phyloP scores from a whole-genome alignment of 2,113 vertebrate genomes.

The Apaloderma vittatum region DNA sequence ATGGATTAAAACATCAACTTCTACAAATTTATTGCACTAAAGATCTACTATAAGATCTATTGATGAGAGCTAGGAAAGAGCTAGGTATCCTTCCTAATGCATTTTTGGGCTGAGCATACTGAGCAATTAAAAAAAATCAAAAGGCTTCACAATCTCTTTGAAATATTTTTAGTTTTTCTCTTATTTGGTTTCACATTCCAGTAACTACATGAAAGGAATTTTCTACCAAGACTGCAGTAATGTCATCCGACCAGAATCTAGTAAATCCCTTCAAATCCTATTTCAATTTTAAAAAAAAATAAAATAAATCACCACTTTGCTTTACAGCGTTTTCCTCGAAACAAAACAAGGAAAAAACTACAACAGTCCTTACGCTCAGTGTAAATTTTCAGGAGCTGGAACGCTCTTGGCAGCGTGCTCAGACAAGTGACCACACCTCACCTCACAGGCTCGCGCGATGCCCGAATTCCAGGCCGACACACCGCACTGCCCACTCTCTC shows the following conservation, averaged over 20 bases:
- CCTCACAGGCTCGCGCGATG: background rate
- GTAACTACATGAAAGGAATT: background rate
- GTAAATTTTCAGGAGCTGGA: background rate
- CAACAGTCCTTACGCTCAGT: background rate
- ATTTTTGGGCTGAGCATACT: background rate
- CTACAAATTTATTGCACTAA: background rate
- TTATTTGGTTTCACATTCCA: background rate
- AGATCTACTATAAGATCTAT: background rate
- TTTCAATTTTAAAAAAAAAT: background rate
- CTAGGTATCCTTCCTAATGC: background rate
- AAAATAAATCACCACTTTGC: background rate
- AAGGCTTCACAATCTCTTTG: background rate
- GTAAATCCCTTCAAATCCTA: background rate
- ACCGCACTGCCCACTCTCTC: background rate
- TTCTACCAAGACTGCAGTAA: background rate
- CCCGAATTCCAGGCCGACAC: slow-evolving; percentile 12
- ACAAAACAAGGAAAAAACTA: background rate
- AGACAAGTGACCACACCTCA: background rate
- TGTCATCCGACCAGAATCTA: background rate
- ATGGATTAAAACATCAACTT: background rate
- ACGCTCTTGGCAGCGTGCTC: rapidly evolving
- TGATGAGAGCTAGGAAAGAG: background rate
- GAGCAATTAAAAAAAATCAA: background rate
- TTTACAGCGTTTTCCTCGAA: background rate
- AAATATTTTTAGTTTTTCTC: background rate